These are phyloP conservation scores for Clusia tigrina DNA, from an alignment of 2,888 invertebrate species.

Conservation along the genomic window DNA sequence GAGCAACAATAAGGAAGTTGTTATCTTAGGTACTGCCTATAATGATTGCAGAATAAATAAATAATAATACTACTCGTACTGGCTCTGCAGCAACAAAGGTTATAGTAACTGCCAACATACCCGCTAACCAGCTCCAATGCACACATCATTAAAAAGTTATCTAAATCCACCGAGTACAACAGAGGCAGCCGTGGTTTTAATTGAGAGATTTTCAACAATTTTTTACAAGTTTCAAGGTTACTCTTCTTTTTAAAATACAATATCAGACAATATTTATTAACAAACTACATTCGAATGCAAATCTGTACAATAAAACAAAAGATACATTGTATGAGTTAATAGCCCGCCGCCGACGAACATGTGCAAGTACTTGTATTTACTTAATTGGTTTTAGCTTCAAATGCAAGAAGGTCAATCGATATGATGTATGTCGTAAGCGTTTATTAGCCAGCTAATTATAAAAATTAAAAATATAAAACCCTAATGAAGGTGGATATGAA, in stretches of 20 bases:
- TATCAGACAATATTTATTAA: slow-evolving; percentile 5
- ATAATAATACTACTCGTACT: too few relatives aligned
- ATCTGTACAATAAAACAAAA: background rate
- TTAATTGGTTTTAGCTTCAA: background rate
- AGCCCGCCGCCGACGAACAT: background rate
- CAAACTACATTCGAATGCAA: too few relatives aligned
- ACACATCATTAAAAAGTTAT: too few relatives aligned
- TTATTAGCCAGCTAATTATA: background rate
- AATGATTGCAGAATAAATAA: too few relatives aligned
- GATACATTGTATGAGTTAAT: background rate
- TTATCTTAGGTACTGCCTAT: too few relatives aligned
- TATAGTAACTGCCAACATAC: too few relatives aligned
- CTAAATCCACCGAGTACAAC: slow-evolving; percentile 55
- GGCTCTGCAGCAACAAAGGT: too few relatives aligned
- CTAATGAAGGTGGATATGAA: background rate
- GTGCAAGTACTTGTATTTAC: too few relatives aligned
- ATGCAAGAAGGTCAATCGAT: slow-evolving; percentile 3
- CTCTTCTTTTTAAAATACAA: background rate
- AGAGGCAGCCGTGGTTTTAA: slow-evolving; percentile 7
- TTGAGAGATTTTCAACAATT: background rate
- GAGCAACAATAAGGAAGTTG: too few relatives aligned
- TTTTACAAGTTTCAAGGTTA: slow-evolving; percentile 1
- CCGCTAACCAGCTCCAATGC: too few relatives aligned
- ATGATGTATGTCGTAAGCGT: too few relatives aligned
- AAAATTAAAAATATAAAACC: too few relatives aligned